These are phyloP conservation scores for Glaucomys volans DNA, from an alignment of 2,113 vertebrate genomes.

Conservation along the genomic window DNA sequence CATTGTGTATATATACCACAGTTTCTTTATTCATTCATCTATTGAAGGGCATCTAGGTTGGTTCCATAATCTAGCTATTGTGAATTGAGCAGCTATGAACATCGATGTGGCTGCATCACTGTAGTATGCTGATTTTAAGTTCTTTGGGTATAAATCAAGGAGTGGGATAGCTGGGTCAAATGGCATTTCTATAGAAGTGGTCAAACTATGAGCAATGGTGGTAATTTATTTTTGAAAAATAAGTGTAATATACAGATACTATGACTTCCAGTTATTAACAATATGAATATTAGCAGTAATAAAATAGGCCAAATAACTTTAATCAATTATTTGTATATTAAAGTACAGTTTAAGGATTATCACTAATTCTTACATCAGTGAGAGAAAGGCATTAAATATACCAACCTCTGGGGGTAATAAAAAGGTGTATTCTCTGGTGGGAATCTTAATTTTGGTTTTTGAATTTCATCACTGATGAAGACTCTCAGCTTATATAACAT, in stretches of 20 bases:
- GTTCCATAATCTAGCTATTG: too few species aligned
- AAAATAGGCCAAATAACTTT: constrained; percentile 5
- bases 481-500: background rate
- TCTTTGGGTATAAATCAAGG: too few species aligned
- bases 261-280: background rate
- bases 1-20: too few species aligned
- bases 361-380: background rate
- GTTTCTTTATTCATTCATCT: too few species aligned
- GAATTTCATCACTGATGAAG: background rate
- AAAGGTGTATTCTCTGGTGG: background rate
- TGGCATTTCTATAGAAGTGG: background rate
- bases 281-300: background rate
- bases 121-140: too few species aligned
- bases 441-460: constrained; percentile 15
- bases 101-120: too few species aligned
- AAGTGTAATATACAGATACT: background rate
- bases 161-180: too few species aligned
- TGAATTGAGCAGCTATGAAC: too few species aligned
- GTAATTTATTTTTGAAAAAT: background rate
- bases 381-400: background rate
- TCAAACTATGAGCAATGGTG: too few species aligned
- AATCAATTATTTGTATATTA: background rate
- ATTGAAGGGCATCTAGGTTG: too few species aligned
- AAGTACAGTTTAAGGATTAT: background rate
- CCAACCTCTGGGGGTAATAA: background rate